Evolutionary conservation across 1,140 invertebrate species (phyloP).

Genomic region (Anadara kagoshimensis): DNA sequence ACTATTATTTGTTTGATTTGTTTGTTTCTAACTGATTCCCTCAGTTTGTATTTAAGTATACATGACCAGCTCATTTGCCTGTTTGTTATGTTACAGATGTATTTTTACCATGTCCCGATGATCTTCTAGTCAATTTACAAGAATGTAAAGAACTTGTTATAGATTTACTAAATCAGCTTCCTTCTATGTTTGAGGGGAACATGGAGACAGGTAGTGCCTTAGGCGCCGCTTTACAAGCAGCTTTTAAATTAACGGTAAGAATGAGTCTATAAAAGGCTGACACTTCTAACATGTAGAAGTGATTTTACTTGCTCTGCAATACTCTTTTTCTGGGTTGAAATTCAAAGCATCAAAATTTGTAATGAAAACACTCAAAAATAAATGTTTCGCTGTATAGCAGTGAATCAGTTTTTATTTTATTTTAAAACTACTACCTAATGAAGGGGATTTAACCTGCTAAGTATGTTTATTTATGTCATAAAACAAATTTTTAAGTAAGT

Average conservation of each 20-base stretch:
- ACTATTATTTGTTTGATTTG: slow-evolving; percentile 5
- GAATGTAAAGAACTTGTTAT: slow-evolving; percentile 87
- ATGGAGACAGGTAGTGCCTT: slow-evolving; percentile 88
- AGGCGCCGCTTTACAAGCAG: slow-evolving; percentile 93
- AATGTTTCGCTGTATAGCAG: neutral
- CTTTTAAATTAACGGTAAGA: slow-evolving; percentile 91
- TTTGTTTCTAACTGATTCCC: neutral
- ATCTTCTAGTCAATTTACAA: slow-evolving; percentile 93
- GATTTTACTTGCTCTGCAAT: neutral
- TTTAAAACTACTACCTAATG: neutral
- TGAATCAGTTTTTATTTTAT: neutral
- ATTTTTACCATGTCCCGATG: slow-evolving; percentile 82
- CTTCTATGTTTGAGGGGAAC: slow-evolving; percentile 83
- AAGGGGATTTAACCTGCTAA: neutral
- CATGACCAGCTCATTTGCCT: too few species aligned
- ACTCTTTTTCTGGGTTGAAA: neutral
- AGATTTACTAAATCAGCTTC: slow-evolving; percentile 88
- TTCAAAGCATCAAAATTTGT: neutral
- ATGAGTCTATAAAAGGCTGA: neutral
- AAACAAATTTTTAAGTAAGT: too few species aligned
- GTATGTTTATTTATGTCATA: neutral
- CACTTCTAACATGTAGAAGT: neutral
- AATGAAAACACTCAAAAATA: neutral
- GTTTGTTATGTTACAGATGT: slow-evolving; percentile 72
- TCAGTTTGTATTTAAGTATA: neutral